These are phyloP conservation scores for Ciconia stormi DNA, from an alignment of 2,113 vertebrate genomes.

Conservation along the genomic window DNA sequence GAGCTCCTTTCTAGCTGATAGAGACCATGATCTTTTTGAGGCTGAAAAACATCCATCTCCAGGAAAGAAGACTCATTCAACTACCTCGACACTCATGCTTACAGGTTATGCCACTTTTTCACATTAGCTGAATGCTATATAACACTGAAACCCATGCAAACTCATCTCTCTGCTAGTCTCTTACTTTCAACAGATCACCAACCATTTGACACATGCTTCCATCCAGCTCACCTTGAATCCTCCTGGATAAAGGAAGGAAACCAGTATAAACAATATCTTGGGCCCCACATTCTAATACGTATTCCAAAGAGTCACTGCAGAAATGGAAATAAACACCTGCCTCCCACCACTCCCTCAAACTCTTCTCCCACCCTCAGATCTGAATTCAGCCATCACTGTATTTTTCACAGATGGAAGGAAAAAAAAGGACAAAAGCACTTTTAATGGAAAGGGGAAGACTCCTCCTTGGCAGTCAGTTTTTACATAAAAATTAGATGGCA, in stretches of 20 bases:
- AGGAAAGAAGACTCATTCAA: background rate
- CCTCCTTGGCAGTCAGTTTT: background rate
- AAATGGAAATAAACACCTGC: background rate
- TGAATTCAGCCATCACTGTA: background rate
- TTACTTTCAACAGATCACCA: background rate
- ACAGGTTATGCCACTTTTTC: background rate
- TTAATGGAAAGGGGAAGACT: background rate
- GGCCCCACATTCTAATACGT: background rate
- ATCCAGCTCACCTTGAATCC: background rate
- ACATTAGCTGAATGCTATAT: background rate
- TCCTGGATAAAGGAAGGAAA: background rate
- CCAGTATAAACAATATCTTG: background rate
- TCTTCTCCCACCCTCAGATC: background rate
- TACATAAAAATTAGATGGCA: background rate
- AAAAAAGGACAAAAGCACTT: fast-evolving
- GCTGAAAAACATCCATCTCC: background rate
- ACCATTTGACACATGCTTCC: background rate
- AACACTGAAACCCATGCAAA: background rate
- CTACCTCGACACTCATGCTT: no score
- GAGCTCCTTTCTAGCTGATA: background rate
- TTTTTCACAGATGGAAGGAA: background rate
- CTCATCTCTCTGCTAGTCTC: background rate
- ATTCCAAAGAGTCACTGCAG: background rate
- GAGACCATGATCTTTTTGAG: background rate
- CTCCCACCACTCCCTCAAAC: background rate